These are phyloP conservation scores for Bubo blakistoni DNA, from an alignment of 2,113 vertebrate genomes.

Conservation along the genomic window DNA sequence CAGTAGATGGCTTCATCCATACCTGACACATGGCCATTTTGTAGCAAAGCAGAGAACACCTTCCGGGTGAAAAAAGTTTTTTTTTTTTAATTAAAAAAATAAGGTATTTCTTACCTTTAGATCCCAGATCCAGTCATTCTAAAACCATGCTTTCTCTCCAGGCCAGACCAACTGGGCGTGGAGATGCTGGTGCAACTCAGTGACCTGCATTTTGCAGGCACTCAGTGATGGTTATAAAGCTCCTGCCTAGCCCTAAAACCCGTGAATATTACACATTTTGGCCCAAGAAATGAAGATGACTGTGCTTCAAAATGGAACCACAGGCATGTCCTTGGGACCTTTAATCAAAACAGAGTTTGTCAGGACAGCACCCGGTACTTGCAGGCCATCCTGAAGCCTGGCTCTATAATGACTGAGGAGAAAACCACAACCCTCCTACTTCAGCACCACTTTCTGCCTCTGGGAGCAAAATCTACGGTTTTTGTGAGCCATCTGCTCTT, in stretches of 20 bases:
- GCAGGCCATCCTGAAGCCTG: not conserved
- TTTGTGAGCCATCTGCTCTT: not conserved
- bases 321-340: slow-evolving; percentile 3
- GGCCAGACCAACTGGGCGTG: not conserved
- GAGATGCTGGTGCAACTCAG: not conserved
- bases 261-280: not conserved
- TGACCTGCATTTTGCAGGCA: not conserved
- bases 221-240: not conserved
- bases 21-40: not conserved
- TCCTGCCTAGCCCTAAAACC: not conserved
- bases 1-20: not conserved
- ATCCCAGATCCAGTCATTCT: not conserved
- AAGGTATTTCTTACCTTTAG: not conserved
- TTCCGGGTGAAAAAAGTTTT: not conserved
- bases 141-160: not conserved
- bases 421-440: not conserved
- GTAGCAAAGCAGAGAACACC: not conserved
- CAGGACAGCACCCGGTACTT: not conserved
- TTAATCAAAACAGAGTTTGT: not conserved
- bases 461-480: not conserved
- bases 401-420: not conserved
- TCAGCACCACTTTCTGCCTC: not conserved
- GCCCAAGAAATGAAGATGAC: not conserved
- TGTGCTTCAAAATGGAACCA: not conserved
- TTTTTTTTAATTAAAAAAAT: not conserved